Evolutionary conservation across 92 coral and sea anemone genomes (phyloP), one percentile per base, ranked within the genome.

Genomic region (Parazoanthus darwini): DNA sequence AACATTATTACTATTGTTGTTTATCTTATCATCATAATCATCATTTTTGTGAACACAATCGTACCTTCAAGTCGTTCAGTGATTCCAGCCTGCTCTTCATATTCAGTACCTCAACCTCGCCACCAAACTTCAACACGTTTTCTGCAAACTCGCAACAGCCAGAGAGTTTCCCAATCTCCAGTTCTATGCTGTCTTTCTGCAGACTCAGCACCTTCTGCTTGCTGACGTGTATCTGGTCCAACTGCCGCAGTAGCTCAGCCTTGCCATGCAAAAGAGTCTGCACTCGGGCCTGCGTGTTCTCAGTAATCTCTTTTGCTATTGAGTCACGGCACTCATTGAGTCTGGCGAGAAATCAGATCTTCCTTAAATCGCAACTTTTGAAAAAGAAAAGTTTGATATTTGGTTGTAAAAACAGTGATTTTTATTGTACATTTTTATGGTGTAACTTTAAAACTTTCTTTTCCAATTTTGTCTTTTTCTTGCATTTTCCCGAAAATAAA

Each of bases 121-220:
- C 94, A 6, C 98, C 99, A 83, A 90, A 97, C 88, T 89, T 94
- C 88, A 97, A 86, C 26, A 97, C 98, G 76, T 97, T 97, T 77
- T 95, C 99, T 38, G 99, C 99, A 88, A 95, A 97, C 77, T 95
- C 98, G 67, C 98, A 97, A 79, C 98, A 97, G 36, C 99, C 99
- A 14, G 98, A 84, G 26, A 97, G 91, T 90, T 97, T 97, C 25
- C 99, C 99, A 9, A 97, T 92, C 77, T 97, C 99, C 25, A 97
- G 91, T 83, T 97, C 99, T 42, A 97, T 92, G 91, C 97, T 92
- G 88, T 97, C 98, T 82, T 93, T 95, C 91, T 97, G 99, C 42
- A 97, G 91, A 39, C 98, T 90, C 82, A 97, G 92, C 29, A 97
- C 99, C 87, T 97, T 97, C 89, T 97, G 99, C 39, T 97, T 97